Evolutionary conservation across 1,140 invertebrate genomes (phyloP), one percentile per base, ranked within the genome.

Genomic region (Oncopodura yosiiana): DNA sequence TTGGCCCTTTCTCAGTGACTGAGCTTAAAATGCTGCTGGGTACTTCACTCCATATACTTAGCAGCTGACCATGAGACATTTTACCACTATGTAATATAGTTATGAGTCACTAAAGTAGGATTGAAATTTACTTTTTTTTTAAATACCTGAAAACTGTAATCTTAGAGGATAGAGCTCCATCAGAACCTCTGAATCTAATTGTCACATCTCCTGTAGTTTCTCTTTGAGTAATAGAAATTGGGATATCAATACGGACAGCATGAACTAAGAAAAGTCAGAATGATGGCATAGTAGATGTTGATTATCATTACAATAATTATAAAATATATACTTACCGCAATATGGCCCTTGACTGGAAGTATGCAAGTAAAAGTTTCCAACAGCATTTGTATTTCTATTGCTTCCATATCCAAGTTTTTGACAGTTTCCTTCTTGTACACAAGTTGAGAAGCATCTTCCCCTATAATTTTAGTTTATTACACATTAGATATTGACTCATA

Each of bases 281-380:
- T 9, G 11, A 24, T 5, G 18, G 18, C 18, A 36, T 6, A 44
- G 27, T 48, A 12, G 26, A 53, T 41, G 11, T 8, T 27, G n/a
- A 41, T 6, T 21, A 32, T 44, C 16, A 42, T 19, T 12, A 18
- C 11, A 41, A 19, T n/a, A 5, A 41, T 16, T 16, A 21, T n/a
- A n/a, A n/a, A n/a, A n/a, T n/a, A n/a, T n/a, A 5, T 6, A 24
- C 59, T 29, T 53, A 58, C 60, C 23, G 48, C 60, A 61, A 37
- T 49, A 57, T 14, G 48, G 36, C 3, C 23, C 21, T 9, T 36
- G 16, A n/a, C 50, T 30, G 6, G 39, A 34, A 41, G 59, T 61
- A 6, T 49, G 29, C 16, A 61, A 41, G 34, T 51, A 58, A 29
- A 48, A 61, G 21, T 24, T 55, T 44, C 55, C 55, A 26, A 30